Evolutionary conservation across 2,113 vertebrate species (phyloP), one percentile per base, ranked within the genome.

Genomic region (Pogonocichla stellata): DNA sequence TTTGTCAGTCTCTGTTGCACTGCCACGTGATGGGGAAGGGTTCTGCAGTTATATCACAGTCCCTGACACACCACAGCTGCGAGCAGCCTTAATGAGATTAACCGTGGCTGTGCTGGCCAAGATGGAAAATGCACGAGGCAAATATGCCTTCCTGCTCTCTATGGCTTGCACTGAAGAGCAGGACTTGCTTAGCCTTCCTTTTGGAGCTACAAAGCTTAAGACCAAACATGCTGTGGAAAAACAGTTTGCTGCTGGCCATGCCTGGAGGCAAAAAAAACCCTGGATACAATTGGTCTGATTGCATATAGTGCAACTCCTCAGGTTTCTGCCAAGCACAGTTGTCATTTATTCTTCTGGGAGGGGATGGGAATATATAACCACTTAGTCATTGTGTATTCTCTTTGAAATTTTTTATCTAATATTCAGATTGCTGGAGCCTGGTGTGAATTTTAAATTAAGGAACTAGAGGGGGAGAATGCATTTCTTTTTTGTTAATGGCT

Each of bases 401-500:
- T 95, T 96, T 90, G 88, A 96, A 95, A 1, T 78, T 34, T 50
- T 56, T 69, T 78, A 77, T 56, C 67, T 64, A 84, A 80, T 83
- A 95, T 90, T 95, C 80, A 90, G 86, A 95, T 94, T 91, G 87
- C 79, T 88, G 86, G 92, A 97, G 71, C 34, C 56, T 84, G 56
- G 56, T 42, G 26, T 73, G 87, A 97, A 92, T 96, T 95, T 94
- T 91, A 94, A 94, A 71, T 87, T 62, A 91, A 96, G 92, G 80
- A 81, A 66, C 88, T 75, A 83, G 75, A 70, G 73, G 34, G 84
- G 83, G 65, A 95, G 92, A 94, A 75, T 75, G 43, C 54, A 90
- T 95, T 94, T 96, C 71, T 91, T 92, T 92, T 92, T 93, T 96
- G 92, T 96, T 96, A 96, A 96, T 94, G 85, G 36, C 42, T 96